phyloP scores from a whole-genome alignment of 2,113 vertebrate species.

The Phalacrocorax pelagicus region DNA sequence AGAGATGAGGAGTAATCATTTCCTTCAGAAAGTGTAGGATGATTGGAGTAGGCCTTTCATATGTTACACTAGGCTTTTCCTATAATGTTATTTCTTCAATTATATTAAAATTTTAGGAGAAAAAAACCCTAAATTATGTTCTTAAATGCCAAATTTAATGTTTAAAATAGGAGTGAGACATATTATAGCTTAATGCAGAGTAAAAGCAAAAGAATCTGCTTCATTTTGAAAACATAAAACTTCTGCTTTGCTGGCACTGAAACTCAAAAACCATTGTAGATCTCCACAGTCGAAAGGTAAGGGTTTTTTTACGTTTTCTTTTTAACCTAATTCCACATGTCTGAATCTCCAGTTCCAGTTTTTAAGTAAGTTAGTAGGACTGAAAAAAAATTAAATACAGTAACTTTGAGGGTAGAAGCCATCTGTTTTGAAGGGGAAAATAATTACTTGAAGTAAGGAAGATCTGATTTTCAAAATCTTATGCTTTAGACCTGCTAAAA shows the following conservation, averaged over 20 bases:
- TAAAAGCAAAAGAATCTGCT: background rate
- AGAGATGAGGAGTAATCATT: conserved; percentile 39
- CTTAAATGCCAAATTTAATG: background rate
- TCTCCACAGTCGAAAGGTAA: conserved; percentile 27
- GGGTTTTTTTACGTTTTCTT: background rate
- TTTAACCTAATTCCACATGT: background rate
- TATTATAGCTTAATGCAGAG: background rate
- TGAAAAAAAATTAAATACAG: background rate
- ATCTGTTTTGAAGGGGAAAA: background rate
- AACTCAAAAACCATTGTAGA: background rate
- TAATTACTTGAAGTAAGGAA: background rate
- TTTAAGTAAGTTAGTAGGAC: background rate
- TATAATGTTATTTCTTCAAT: background rate
- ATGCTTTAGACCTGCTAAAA: background rate
- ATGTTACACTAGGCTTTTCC: background rate
- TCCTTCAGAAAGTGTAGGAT: conserved; percentile 32
- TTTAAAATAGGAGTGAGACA: background rate
- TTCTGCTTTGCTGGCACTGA: background rate
- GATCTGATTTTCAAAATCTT: background rate
- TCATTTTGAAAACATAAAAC: background rate
- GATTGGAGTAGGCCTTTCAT: conserved; percentile 22
- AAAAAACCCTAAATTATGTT: background rate
- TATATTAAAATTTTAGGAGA: background rate
- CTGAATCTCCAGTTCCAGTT: background rate
- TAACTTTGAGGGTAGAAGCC: background rate